phyloP scores from a whole-genome alignment of 2,888 invertebrate species.

The Dusona sp. region DNA sequence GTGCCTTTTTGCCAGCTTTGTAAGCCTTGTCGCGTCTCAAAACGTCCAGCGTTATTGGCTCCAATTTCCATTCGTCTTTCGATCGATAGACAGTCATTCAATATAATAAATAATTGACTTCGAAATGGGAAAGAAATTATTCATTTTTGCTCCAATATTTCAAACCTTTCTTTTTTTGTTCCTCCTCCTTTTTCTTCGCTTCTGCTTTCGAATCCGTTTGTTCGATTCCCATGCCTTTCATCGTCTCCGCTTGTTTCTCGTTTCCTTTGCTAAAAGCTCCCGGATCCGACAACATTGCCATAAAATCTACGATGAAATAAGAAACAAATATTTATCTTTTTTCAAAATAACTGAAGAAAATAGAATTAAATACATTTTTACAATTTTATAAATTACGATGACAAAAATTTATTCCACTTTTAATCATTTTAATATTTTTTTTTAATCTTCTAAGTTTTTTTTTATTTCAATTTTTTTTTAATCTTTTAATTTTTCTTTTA shows the following conservation, averaged over 20 bases:
- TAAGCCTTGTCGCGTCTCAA: conserved; percentile 86
- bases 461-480: background rate
- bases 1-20: conserved; percentile 87
- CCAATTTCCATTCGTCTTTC: conserved; percentile 80
- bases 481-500: too few relatives aligned
- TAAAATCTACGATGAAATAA: conserved; percentile 91
- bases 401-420: too few relatives aligned
- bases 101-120: too few relatives aligned
- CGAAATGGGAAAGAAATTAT: too few relatives aligned
- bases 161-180: conserved; percentile 80
- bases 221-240: conserved; percentile 90
- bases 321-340: background rate
- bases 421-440: too few relatives aligned
- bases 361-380: conserved; percentile 33
- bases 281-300: conserved; percentile 98
- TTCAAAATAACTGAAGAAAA: background rate
- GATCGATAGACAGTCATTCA: background rate
- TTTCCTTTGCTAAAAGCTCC: conserved; percentile 90
- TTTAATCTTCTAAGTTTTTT: too few relatives aligned
- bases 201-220: conserved; percentile 84
- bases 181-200: conserved; percentile 82
- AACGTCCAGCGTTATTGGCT: conserved; percentile 85
- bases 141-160: conserved; percentile 16
- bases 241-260: conserved; percentile 88
- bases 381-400: too few relatives aligned